Conservation (phyloP, 2,113 vertebrate genomes). For the Festucalex cinctus region DNA sequence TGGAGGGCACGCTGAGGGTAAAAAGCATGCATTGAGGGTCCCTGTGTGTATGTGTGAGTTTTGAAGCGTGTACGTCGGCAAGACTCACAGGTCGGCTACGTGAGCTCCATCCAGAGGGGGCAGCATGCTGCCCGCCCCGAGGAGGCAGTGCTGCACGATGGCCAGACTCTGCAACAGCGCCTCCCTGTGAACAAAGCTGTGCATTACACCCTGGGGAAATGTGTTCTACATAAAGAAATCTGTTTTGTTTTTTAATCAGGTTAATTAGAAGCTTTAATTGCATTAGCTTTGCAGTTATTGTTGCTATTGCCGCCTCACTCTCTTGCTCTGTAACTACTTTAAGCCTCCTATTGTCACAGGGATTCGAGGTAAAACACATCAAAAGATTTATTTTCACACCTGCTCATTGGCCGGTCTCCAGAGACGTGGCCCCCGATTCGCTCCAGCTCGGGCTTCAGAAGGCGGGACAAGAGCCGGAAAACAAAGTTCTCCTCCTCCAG, state of each 20-base stretch:
- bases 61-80: conserved; percentile 4
- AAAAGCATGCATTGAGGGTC: neutral
- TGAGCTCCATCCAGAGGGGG: conserved; percentile 84
- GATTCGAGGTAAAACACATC: no score
- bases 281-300: no score
- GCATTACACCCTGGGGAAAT: conserved; percentile 20
- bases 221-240: no score
- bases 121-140: conserved; percentile 87
- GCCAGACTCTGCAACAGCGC: conserved; percentile 89
- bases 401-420: conserved; percentile 87
- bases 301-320: no score
- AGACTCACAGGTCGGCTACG: conserved; percentile 84
- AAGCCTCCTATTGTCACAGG: no score
- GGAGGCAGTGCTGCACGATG: conserved; percentile 89
- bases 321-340: no score
- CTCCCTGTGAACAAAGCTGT: conserved; percentile 74
- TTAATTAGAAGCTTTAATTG: no score
- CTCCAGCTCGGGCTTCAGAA: conserved; percentile 87
- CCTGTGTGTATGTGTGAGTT: conserved; percentile 6
- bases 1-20: conserved; percentile 81
- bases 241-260: no score
- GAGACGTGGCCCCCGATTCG: conserved; percentile 77
- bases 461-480: conserved; percentile 84
- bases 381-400: conserved; percentile 60
- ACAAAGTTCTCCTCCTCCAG: conserved; percentile 83